phyloP scores from a whole-genome alignment of 2,888 invertebrate genomes.

The Himalopsyche japonica region DNA sequence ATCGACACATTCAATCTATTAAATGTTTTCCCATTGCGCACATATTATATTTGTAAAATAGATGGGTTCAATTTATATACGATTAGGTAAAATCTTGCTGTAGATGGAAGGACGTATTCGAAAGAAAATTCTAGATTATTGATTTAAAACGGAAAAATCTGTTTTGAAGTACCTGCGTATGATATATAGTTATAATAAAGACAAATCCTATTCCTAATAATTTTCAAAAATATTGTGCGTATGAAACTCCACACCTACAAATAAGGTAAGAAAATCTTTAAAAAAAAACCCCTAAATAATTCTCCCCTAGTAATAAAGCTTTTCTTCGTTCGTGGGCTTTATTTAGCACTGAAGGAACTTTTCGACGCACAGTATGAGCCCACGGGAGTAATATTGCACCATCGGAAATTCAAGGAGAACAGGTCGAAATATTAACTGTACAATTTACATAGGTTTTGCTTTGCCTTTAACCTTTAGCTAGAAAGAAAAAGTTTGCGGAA shows the following conservation, averaged over 20 bases:
- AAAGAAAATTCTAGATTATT: too few relatives aligned
- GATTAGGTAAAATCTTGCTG: too few relatives aligned
- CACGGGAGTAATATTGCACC: neutral
- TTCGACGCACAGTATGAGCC: neutral
- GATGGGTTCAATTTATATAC: too few relatives aligned
- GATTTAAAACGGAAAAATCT: too few relatives aligned
- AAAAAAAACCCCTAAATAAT: neutral
- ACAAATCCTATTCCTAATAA: too few relatives aligned
- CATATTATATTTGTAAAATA: too few relatives aligned
- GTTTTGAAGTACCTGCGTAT: too few relatives aligned
- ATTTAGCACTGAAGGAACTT: neutral
- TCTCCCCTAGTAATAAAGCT: neutral
- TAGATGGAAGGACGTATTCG: too few relatives aligned
- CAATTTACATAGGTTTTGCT: neutral
- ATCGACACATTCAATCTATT: too few relatives aligned
- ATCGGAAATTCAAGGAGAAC: neutral
- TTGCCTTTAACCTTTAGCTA: neutral
- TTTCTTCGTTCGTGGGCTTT: neutral
- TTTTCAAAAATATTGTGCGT: too few relatives aligned
- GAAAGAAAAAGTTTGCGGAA: neutral
- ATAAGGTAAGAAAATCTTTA: neutral
- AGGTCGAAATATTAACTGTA: neutral
- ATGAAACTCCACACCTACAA: neutral
- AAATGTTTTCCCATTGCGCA: too few relatives aligned
- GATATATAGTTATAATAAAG: too few relatives aligned